Evolutionary conservation across 2,888 invertebrate species (phyloP).

Genomic region (Nebria brevicollis): DNA sequence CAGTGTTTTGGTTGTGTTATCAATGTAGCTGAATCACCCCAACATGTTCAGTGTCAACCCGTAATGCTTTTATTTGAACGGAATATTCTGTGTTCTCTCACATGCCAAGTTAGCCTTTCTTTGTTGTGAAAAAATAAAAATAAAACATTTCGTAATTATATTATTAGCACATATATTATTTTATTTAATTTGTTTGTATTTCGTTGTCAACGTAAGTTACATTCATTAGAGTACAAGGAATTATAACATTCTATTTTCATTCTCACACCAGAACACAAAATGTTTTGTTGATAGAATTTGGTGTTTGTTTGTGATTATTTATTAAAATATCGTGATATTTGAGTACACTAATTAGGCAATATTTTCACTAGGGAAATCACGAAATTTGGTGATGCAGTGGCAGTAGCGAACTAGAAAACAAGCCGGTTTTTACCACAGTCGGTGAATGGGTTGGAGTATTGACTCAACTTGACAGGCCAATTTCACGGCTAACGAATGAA

Average conservation of each 20-base stretch:
- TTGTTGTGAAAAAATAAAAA: not conserved
- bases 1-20: constrained; percentile 4
- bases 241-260: no score
- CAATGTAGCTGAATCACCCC: not conserved
- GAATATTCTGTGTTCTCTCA: not conserved
- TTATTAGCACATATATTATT: not conserved
- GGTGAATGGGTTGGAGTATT: constrained; percentile 13
- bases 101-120: not conserved
- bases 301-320: not conserved
- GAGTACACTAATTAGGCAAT: not conserved
- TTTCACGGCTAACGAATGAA: constrained; percentile 35
- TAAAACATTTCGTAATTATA: not conserved
- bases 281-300: not conserved
- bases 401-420: not conserved
- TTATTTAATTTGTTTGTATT: no score
- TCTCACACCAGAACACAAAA: not conserved
- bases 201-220: no score
- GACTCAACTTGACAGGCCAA: constrained; percentile 37
- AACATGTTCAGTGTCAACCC: constrained; percentile 8
- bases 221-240: no score
- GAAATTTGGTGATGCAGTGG: not conserved
- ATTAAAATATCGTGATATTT: not conserved
- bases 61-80: not conserved
- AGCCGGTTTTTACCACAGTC: not conserved
- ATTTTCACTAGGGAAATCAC: not conserved